Evolutionary conservation across 2,797 vertebrate genomes (phyloP), one percentile per base, ranked within the genome.

Genomic region (Malacoraja senta): DNA sequence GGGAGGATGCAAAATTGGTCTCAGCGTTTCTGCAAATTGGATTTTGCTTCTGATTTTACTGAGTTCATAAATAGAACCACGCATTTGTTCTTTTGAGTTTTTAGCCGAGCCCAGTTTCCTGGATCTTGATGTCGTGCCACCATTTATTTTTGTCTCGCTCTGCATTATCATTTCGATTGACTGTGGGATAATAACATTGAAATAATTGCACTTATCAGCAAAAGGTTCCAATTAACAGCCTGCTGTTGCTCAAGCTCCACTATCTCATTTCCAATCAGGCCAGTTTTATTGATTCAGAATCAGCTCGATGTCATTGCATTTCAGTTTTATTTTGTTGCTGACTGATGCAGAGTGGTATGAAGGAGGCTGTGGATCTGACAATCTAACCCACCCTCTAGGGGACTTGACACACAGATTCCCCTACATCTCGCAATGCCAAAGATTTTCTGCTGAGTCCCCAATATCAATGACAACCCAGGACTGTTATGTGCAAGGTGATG

Each of bases 141-240:
- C n/a, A 63, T 24, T 81, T 65, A 19, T 68, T 68, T 88, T 21
- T 68, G 61, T 15, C 17, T 35, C n/a, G 63, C 61, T 35, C 68
- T 88, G 84, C 84, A 68, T 19, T 35, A 68, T 88, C 10, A 32
- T 35, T 88, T 68, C 17, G 63, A 68, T 21, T 68, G 84, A 68
- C 84, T 68, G 84, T 68, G 21, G n/a, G 9, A 88, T 63, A 86
- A 65, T 65, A 86, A 68, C 63, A 65, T 86, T 17, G 83, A 32
- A 86, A 63, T 86, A 86, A 65, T 32, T 65, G 61, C n/a, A 65
- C 15, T 65, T 32, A 88, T 88, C n/a, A 88, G 84, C 84, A 88
- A 65, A 88, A 88, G 13, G 7, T 32, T 88, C 84, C 61, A 65
- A 32, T 65, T 19, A 88, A 29, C 84, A 32, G 29, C 65, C 61